A percentile compares a stretch with the other conserved stretches of the same genome.
These are phyloP conservation scores for Procambarus clarkii DNA, from an alignment of 1,140 invertebrate species.

Conservation along the genomic window DNA sequence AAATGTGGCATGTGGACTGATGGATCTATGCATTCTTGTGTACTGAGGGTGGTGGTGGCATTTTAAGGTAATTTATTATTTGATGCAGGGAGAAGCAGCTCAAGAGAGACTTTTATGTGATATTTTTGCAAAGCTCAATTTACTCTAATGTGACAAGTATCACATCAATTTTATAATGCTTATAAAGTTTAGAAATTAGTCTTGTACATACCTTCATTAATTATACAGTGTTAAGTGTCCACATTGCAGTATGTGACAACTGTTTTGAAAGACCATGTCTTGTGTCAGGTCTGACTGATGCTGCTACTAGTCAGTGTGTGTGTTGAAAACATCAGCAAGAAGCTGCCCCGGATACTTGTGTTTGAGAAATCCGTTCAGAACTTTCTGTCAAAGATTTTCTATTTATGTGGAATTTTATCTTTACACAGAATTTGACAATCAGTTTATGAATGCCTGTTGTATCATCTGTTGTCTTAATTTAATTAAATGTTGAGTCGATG, in stretches of 20 bases:
- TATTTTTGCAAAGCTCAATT: conserved; percentile 33
- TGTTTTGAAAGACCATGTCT: not conserved
- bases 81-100: conserved; percentile 6
- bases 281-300: too few relatives aligned
- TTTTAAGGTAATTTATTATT: not conserved
- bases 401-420: not conserved
- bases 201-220: conserved; percentile 1
- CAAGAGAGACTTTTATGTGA: conserved; percentile 1
- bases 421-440: conserved; percentile 3
- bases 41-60: not conserved
- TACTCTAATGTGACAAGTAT: conserved; percentile 16
- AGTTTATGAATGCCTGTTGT: not conserved
- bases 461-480: not conserved
- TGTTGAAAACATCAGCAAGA: not conserved
- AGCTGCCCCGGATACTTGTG: not conserved
- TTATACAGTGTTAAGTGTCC: conserved; percentile 10
- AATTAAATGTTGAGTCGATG: not conserved
- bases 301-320: not conserved
- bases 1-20: not conserved
- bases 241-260: conserved; percentile 20
- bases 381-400: conserved; percentile 8
- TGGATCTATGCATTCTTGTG: not conserved
- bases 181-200: not conserved
- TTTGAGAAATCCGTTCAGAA: not conserved
- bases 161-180: not conserved